Percentiles rank a stretch among this genome's conserved stretches.
phyloP scores from a whole-genome alignment of 2,888 invertebrate genomes.

The Polietes domitor region DNA sequence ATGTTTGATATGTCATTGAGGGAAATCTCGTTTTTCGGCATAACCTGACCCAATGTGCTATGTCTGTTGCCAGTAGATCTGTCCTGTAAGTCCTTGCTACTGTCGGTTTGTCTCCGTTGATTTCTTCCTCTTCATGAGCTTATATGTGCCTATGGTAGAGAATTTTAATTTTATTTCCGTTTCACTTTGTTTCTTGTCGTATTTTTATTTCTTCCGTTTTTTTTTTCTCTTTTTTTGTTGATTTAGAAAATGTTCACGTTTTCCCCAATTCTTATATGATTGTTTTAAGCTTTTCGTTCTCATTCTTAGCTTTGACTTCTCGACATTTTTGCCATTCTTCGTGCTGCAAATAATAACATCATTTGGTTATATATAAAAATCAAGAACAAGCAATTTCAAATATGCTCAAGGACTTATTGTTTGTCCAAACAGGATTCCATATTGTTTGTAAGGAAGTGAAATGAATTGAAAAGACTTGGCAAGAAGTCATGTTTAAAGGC shows the following conservation, averaged over 20 bases:
- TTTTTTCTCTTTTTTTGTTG: neutral
- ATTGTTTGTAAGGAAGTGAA: neutral
- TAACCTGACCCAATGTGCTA: no score
- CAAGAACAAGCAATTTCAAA: neutral
- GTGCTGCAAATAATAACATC: conserved; percentile 14
- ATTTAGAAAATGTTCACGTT: conserved; percentile 15
- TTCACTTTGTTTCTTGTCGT: conserved; percentile 27
- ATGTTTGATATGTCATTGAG: no score
- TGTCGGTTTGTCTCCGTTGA: neutral
- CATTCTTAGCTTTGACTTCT: neutral
- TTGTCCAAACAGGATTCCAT: neutral
- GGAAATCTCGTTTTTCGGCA: no score
- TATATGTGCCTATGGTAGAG: conserved; percentile 44
- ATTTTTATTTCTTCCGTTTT: neutral
- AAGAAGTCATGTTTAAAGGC: neutral
- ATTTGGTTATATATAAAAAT: neutral
- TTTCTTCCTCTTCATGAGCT: neutral
- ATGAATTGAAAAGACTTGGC: neutral
- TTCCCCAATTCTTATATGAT: conserved; percentile 14
- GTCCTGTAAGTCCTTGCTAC: neutral
- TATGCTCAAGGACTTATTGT: conserved; percentile 1
- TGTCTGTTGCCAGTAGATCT: neutral
- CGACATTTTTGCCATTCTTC: neutral
- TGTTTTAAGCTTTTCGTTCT: conserved; percentile 17
- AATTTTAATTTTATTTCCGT: conserved; percentile 66